phyloP scores from a whole-genome alignment of 1,140 invertebrate genomes.

The Brachionus rotundiformis region DNA sequence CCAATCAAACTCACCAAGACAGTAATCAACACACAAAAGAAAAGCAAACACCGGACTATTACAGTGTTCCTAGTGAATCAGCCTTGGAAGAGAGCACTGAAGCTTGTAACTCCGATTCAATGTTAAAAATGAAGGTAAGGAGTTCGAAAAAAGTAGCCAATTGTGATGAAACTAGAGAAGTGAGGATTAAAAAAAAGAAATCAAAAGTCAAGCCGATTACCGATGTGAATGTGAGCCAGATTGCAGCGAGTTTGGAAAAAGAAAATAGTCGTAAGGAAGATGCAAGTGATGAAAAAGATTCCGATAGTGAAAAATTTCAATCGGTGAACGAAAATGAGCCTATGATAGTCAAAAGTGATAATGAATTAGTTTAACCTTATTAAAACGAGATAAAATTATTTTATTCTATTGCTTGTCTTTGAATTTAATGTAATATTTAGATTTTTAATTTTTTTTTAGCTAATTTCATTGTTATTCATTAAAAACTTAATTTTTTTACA shows the following conservation, averaged over 20 bases:
- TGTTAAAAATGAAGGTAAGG: not conserved
- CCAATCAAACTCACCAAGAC: not conserved
- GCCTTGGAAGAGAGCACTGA: not conserved
- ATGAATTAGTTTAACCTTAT: not conserved
- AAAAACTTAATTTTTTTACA: no score
- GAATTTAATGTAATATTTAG: slow-evolving; percentile 31
- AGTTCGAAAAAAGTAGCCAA: not conserved
- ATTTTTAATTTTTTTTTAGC: slow-evolving; percentile 7
- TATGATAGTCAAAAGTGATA: not conserved
- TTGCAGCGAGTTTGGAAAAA: slow-evolving; percentile 8
- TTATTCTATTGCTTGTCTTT: not conserved
- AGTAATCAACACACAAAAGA: not conserved
- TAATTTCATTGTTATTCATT: slow-evolving; percentile 38
- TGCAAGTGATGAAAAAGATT: not conserved
- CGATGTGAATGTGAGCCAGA: not conserved
- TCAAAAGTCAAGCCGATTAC: not conserved
- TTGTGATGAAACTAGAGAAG: not conserved
- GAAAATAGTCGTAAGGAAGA: not conserved
- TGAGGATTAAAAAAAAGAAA: slow-evolving; percentile 25
- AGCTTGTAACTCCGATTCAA: not conserved
- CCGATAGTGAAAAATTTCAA: slow-evolving; percentile 25
- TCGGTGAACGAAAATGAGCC: slow-evolving; percentile 8
- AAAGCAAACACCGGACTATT: slow-evolving; percentile 38
- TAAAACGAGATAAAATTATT: slow-evolving; percentile 5
- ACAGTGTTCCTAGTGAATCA: slow-evolving; percentile 25